Evolutionary conservation across 1,140 invertebrate genomes (phyloP).

Genomic region (Drosophila obscura): DNA sequence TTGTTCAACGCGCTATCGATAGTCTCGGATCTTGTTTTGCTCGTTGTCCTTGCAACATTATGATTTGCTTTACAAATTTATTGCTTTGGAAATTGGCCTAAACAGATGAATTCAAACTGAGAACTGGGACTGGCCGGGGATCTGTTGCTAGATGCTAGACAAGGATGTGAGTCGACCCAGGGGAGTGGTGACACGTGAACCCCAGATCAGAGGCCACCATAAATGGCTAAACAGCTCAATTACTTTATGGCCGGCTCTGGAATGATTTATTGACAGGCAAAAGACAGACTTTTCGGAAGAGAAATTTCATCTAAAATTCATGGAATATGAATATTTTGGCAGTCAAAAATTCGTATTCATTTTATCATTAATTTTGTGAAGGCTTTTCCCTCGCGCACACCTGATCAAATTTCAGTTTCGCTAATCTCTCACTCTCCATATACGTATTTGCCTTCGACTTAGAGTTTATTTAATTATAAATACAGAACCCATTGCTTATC

Average conservation of each 20-base stretch:
- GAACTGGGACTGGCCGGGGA: slow-evolving; percentile 12
- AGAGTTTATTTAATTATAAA: slow-evolving; percentile 55
- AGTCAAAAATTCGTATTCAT: background rate
- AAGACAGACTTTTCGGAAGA: slow-evolving; percentile 6
- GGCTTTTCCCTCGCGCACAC: slow-evolving; percentile 5
- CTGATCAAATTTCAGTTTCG: slow-evolving; percentile 3
- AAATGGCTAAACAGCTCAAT: slow-evolving; percentile 63
- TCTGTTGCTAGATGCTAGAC: slow-evolving; percentile 40
- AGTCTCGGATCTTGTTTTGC: slow-evolving; percentile 39
- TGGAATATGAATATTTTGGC: background rate
- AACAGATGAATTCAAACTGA: slow-evolving; percentile 34
- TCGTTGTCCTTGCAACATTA: slow-evolving; percentile 64
- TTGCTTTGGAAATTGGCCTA: slow-evolving; percentile 62
- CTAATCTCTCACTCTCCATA: slow-evolving; percentile 1
- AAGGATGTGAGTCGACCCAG: slow-evolving; percentile 62
- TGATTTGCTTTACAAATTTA: slow-evolving; percentile 75
- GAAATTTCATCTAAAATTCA: background rate
- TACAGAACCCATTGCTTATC: slow-evolving; percentile 47
- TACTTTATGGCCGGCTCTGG: slow-evolving; percentile 19
- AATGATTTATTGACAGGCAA: slow-evolving; percentile 58
- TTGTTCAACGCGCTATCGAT: slow-evolving; percentile 32
- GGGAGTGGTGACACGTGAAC: slow-evolving; percentile 59
- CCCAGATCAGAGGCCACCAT: slow-evolving; percentile 21
- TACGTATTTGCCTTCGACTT: background rate
- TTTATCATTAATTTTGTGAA: slow-evolving; percentile 1